Evolutionary conservation across 2,888 invertebrate genomes (phyloP), one percentile per base, ranked within the genome.

Genomic region (Oegoconia quadripuncta): DNA sequence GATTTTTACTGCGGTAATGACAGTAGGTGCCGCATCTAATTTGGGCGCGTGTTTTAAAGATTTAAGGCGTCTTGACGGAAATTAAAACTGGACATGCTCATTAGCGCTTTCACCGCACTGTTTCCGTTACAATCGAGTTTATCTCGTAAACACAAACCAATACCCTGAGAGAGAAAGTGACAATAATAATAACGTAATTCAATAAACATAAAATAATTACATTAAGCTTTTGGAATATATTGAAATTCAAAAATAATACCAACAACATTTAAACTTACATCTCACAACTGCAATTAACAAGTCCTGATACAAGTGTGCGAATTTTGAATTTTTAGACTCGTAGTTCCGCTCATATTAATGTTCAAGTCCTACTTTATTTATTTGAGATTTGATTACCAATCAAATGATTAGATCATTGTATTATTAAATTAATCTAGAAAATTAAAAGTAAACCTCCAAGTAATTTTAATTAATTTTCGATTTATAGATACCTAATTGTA

Each of bases 71-170:
- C 63, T 70, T 70, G 64, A 63, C 61, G 69, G 64, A 75, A 76
- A 77, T 80, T 74, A 78, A 79, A 77, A 79, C 67, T 73, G 66
- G 66, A 64, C 62, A 72, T 65, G 55, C 66, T 74, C 73, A 79
- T 83, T 79, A 79, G 61, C 59, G 69, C 84, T 84, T 84, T 84
- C 84, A 64, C 82, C 66, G 46, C 42, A 48, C 54, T 57, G 64
- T 75, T 78, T 76, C 80, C 75, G 77, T 76, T 76, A 74, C 59
- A 66, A 68, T 68, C 66, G 50, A 56, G 62, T 61, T 69, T 73
- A 74, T 70, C 61, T 66, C 60, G 69, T 63, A 64, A 75, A 72
- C 63, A 71, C 52, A 61, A 68, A 70, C 66, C 62, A 69, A 67
- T 67, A 69, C 39, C 40, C 45, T 33, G 53, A 59, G 56, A 56